Evolutionary conservation across 2,888 invertebrate species (phyloP), one percentile per base, ranked within the genome.

Genomic region (Sialis lutaria): DNA sequence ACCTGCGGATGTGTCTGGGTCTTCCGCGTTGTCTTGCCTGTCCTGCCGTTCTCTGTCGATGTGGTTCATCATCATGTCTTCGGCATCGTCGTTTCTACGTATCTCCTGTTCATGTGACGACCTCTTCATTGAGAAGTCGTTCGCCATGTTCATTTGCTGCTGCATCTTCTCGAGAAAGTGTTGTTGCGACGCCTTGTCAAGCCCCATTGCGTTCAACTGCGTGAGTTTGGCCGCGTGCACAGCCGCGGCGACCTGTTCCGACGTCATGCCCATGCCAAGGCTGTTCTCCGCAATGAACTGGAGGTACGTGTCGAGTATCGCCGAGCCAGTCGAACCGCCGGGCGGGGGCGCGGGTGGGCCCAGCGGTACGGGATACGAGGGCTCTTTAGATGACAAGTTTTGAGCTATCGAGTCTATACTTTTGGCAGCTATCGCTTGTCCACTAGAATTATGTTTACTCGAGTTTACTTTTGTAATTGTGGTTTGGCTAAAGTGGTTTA

Each of bases 271-370:
- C 69, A 76, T 73, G 49, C 82, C 75, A 50, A 79, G 77, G 45
- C 83, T 79, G 59, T 84, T 88, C 62, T 89, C 88, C 2, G 86
- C 84, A 57, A 90, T 87, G 58, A 87, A 81, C 63, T 90, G 89
- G 50, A 90, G 72, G 62, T 90, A 90, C 9, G 89, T 89, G 63
- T 90, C 89, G 50, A 90, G 67, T 48, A 90, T 74, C 3, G 87
- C 84, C 5, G 84, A 84, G 41, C 83, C 77, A 45, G 82, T 75
- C 50, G 81, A 73, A 56, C 67, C 63, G 13, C 59, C 60, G 6
- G 62, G 60, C 7, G 61, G 57, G 5, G 61, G 60, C 6, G 61
- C 61, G 47, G 62, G 67, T 48, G 62, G 68, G 51, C 62, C 64
- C 54, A 69, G 55, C 5, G 78, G 76, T 8, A 78, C 79, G 35